These are phyloP conservation scores for Passer montanus DNA, from an alignment of 2,113 vertebrate species.

Conservation along the genomic window DNA sequence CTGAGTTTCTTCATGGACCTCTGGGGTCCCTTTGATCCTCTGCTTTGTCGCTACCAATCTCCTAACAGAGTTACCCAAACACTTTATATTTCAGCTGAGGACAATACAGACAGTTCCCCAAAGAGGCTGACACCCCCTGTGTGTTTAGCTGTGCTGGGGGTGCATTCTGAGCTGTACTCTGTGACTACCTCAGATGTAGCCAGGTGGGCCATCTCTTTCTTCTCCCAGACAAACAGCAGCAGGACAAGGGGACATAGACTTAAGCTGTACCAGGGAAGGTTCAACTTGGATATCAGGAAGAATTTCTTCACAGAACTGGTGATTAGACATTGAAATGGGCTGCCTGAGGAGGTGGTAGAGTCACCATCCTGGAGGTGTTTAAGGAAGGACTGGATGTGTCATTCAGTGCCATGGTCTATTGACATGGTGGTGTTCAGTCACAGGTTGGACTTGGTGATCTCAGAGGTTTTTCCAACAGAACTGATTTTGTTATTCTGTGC, in stretches of 20 bases:
- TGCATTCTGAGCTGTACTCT: neutral
- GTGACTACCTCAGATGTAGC: neutral
- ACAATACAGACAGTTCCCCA: neutral
- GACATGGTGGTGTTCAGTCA: rapidly evolving
- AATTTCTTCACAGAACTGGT: neutral
- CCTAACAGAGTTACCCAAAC: neutral
- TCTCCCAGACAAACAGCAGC: neutral
- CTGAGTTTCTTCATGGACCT: neutral
- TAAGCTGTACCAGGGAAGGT: neutral
- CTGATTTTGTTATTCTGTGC: neutral
- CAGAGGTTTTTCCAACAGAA: neutral
- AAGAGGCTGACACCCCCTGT: rapidly evolving
- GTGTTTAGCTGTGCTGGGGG: neutral
- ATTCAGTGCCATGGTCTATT: neutral
- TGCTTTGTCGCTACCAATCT: neutral
- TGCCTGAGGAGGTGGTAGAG: neutral
- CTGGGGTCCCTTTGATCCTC: rapidly evolving
- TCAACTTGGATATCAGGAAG: neutral
- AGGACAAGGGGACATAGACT: neutral
- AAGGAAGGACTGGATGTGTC: neutral
- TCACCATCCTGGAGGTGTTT: neutral
- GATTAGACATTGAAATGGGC: neutral
- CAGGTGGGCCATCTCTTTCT: rapidly evolving
- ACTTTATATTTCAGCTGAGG: neutral
- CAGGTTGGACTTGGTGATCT: neutral